These are phyloP conservation scores for Pyxicephalus adspersus DNA, from an alignment of 2,113 vertebrate species.

Conservation along the genomic window DNA sequence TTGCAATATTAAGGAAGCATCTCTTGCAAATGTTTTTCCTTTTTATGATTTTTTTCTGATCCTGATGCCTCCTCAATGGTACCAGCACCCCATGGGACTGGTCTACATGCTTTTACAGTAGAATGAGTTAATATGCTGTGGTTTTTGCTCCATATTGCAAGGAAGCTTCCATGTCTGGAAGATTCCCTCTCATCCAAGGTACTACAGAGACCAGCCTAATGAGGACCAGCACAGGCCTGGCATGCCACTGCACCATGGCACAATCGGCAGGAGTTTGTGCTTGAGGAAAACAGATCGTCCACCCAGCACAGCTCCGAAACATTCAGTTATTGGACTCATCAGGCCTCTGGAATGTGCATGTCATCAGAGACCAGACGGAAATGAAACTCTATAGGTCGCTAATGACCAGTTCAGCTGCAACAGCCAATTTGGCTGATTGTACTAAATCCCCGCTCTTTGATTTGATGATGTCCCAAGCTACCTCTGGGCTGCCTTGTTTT, in stretches of 20 bases:
- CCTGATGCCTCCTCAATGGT: too few relatives aligned
- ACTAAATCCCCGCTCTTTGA: constrained; percentile 51
- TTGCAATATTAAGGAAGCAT: too few relatives aligned
- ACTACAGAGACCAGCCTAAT: constrained; percentile 35
- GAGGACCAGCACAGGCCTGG: constrained; percentile 17
- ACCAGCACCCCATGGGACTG: too few relatives aligned
- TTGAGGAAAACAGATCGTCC: constrained; percentile 48
- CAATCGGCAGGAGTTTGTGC: constrained; percentile 44
- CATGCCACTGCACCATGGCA: constrained; percentile 16
- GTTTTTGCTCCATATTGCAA: constrained; percentile 27
- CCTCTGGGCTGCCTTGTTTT: neutral
- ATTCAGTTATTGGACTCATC: constrained; percentile 50
- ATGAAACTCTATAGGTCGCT: constrained; percentile 56
- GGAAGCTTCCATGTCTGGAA: neutral
- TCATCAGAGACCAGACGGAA: constrained; percentile 54
- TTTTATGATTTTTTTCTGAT: too few relatives aligned
- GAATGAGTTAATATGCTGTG: constrained; percentile 28
- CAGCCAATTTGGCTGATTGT: constrained; percentile 57
- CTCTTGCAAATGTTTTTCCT: too few relatives aligned
- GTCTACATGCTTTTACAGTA: neutral
- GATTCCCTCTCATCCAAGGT: neutral
- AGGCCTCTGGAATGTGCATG: constrained; percentile 53
- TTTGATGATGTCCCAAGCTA: constrained; percentile 31
- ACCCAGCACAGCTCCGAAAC: constrained; percentile 35
- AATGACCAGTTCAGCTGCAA: constrained; percentile 56